Evolutionary conservation across 2,797 vertebrate genomes (phyloP).

Genomic region (Centropyge bicolor): DNA sequence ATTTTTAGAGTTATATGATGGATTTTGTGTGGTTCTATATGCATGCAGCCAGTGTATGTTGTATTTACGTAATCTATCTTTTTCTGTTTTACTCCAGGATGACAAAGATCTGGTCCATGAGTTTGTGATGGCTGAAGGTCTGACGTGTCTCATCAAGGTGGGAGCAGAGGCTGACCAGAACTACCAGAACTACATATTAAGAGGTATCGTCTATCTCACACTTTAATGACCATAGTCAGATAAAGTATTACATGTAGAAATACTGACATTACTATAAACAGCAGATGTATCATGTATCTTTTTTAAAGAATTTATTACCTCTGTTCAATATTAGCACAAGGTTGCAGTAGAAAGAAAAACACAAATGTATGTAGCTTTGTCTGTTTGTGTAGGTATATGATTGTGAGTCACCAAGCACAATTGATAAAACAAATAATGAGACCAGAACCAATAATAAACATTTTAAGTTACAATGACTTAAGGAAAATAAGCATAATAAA

Average conservation of each 20-base stretch:
- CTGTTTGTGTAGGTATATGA: too few relatives aligned
- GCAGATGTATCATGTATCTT: too few relatives aligned
- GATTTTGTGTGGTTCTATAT: neutral
- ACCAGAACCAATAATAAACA: neutral
- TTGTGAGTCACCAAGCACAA: neutral
- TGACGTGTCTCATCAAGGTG: slow-evolving; percentile 96
- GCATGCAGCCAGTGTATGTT: neutral
- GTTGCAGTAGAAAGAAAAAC: neutral
- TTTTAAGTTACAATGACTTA: neutral
- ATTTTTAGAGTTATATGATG: too few relatives aligned
- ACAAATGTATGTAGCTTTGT: neutral
- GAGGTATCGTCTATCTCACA: slow-evolving; percentile 83
- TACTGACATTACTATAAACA: neutral
- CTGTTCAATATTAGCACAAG: neutral
- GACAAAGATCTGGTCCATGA: slow-evolving; percentile 98
- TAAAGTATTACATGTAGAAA: neutral
- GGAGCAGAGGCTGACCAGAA: slow-evolving; percentile 97
- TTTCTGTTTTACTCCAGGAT: slow-evolving; percentile 83
- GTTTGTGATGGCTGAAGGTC: slow-evolving; percentile 95
- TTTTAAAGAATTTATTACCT: neutral
- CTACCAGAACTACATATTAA: slow-evolving; percentile 97
- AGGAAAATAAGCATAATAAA: neutral
- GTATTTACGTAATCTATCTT: fast-evolving
- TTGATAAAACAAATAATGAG: neutral
- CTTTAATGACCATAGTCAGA: neutral